Percentiles rank a stretch among this genome's conserved stretches.
Conservation (phyloP, 2,888 invertebrate species). For the Microchrysa polita region DNA sequence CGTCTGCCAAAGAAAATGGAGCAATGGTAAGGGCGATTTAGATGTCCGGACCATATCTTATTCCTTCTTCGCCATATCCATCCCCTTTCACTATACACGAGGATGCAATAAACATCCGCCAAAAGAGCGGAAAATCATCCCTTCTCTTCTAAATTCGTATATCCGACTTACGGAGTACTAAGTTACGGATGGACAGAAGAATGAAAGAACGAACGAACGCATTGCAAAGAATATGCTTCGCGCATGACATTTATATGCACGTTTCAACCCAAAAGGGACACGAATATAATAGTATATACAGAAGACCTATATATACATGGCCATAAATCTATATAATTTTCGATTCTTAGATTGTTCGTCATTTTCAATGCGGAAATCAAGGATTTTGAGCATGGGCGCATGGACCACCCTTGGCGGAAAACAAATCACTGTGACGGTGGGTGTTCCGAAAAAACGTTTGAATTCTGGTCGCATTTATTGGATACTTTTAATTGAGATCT, state of each 20-base stretch:
- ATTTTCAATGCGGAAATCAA: constrained; percentile 37
- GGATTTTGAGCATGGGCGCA: constrained; percentile 16
- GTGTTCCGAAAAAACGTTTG: constrained; percentile 47
- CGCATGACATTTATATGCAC: constrained; percentile 38
- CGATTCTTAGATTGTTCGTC: constrained; percentile 38
- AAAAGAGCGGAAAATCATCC: constrained; percentile 6
- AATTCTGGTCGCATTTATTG: constrained; percentile 50
- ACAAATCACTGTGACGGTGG: constrained; percentile 50
- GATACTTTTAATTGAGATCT: constrained; percentile 45
- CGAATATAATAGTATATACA: not conserved
- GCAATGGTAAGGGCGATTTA: constrained; percentile 22
- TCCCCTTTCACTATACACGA: not conserved
- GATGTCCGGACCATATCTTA: constrained; percentile 16
- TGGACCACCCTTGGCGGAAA: constrained; percentile 43
- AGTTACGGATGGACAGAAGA: constrained; percentile 1
- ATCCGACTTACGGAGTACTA: not conserved
- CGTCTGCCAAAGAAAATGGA: not conserved
- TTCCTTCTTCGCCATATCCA: constrained; percentile 3
- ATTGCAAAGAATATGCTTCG: constrained; percentile 17
- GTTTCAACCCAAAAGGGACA: constrained; percentile 12
- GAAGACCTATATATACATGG: not conserved
- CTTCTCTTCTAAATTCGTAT: not conserved
- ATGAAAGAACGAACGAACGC: not conserved
- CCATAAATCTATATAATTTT: not conserved
- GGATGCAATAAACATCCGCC: constrained; percentile 39